Evolutionary conservation across 2,113 vertebrate genomes (phyloP).

Genomic region (Callipepla californica): DNA sequence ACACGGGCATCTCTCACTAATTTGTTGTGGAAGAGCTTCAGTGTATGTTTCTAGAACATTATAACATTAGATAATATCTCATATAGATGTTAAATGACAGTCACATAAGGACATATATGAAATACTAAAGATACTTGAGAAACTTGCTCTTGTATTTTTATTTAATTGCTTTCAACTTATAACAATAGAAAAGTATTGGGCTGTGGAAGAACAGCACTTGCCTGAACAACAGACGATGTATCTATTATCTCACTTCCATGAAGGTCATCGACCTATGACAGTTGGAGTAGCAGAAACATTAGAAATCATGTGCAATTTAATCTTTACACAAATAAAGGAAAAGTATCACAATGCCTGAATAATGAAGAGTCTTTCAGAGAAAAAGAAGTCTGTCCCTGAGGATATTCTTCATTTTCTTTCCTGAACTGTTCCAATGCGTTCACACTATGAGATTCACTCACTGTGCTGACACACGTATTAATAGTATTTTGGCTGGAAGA

Average conservation of each 20-base stretch:
- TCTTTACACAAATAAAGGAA: conserved; percentile 95
- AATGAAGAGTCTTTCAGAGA: conserved; percentile 86
- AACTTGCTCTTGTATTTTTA: conserved; percentile 87
- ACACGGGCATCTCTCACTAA: conserved; percentile 36
- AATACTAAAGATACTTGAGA: conserved; percentile 83
- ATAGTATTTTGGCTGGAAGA: conserved; percentile 89
- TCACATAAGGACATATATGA: conserved; percentile 80
- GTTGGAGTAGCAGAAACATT: conserved; percentile 86
- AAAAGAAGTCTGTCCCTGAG: conserved; percentile 85
- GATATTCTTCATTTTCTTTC: conserved; percentile 87
- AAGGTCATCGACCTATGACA: conserved; percentile 94
- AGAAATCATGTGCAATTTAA: conserved; percentile 99
- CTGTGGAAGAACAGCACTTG: conserved; percentile 86
- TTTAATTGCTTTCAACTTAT: conserved; percentile 94
- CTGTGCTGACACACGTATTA: conserved; percentile 93
- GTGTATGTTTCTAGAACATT: conserved; percentile 73
- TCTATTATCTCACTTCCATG: conserved; percentile 92
- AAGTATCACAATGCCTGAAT: conserved; percentile 89
- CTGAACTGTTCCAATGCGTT: conserved; percentile 77
- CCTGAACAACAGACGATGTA: conserved; percentile 87
- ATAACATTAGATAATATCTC: conserved; percentile 79
- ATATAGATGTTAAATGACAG: conserved; percentile 79
- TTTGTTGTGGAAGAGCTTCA: conserved; percentile 67
- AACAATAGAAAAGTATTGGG: conserved; percentile 93
- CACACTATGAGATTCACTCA: conserved; percentile 83